Base-by-base conservation (phyloP, 2,797 vertebrate genomes). In the Xyrichtys novacula region DNA sequence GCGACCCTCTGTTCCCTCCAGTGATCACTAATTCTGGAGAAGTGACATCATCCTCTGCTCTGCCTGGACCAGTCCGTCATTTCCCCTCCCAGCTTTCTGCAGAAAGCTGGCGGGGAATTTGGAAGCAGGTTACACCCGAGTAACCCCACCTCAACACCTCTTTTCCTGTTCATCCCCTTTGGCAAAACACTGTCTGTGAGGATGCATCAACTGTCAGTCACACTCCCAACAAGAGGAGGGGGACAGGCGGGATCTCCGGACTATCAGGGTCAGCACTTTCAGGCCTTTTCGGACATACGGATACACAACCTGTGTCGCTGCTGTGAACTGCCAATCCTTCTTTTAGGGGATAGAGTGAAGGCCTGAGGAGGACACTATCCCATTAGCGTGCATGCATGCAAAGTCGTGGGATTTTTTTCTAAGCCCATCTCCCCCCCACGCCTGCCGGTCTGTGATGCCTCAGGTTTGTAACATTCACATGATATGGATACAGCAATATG, bases 391-490 rank as follows among this genome's bases (percentile, higher is more conserved):
- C 72, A 66, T 36, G 75, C 65, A 54, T 54, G 32, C 52, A 61
- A 80, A 70, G 65, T 71, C 28, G 54, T 12, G 22, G 61, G 53
- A 50, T 54, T 28, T 15, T 7, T 42, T 23, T 49, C 23, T 32
- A 49, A 71, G 44, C 58, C 43, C 42, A 32, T 31, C 19, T 36
- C 47, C 14, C 12, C 20, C 25, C 2, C 69, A 20, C 1, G 57
- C 63, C 32, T 34, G 32, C 71, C 43, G 1, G 57, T 63, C 34
- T 75, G 63, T 17, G 54, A 72, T 48, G 66, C 71, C 57, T 72
- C 34, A 10, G 62, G 73, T 80, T 68, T 65, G 57, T 64, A 85
- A 91, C 88, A 88, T 89, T 90, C 89, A 89, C 78, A 87, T 82
- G 81, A 81, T 68, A 76, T 32, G 57, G 76, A 88, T 84, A 84